phyloP scores from a whole-genome alignment of 2,113 vertebrate genomes.

The Mirounga angustirostris region DNA sequence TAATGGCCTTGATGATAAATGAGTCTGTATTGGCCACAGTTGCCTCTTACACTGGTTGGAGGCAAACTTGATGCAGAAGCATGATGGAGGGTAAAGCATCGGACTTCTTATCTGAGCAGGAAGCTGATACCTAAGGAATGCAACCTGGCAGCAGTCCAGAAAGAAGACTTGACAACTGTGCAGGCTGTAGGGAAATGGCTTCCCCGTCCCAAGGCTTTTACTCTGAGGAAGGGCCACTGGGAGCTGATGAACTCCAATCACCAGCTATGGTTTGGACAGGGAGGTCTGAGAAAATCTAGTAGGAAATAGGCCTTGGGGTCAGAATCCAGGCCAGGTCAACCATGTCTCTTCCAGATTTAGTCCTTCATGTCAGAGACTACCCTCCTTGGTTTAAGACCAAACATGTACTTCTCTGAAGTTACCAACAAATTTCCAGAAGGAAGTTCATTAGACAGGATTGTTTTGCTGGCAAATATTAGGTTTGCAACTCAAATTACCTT shows the following conservation, averaged over 20 bases:
- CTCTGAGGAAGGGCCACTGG: not conserved
- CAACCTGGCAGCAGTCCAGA: constrained; percentile 6
- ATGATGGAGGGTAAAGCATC: constrained; percentile 35
- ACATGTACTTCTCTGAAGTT: not conserved
- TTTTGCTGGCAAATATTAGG: constrained; percentile 23
- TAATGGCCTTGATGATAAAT: constrained; percentile 9
- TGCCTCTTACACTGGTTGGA: constrained; percentile 5
- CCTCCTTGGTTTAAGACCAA: not conserved
- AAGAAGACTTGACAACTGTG: not conserved
- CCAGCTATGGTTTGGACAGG: not conserved
- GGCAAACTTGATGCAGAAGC: constrained; percentile 56
- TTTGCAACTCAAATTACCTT: constrained; percentile 49
- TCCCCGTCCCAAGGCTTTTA: constrained; percentile 8
- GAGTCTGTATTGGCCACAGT: constrained; percentile 41
- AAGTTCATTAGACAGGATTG: not conserved
- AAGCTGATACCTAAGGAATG: constrained; percentile 45
- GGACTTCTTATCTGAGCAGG: constrained; percentile 53
- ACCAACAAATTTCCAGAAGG: not conserved
- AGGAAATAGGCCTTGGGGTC: not conserved
- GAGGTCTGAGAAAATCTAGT: constrained; percentile 21
- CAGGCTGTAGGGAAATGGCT: constrained; percentile 11
- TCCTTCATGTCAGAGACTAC: not conserved
- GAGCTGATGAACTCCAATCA: not conserved
- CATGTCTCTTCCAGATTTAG: not conserved
- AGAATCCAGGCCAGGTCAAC: not conserved